Conservation (phyloP, 2,113 vertebrate genomes). For the Fulica atra region DNA sequence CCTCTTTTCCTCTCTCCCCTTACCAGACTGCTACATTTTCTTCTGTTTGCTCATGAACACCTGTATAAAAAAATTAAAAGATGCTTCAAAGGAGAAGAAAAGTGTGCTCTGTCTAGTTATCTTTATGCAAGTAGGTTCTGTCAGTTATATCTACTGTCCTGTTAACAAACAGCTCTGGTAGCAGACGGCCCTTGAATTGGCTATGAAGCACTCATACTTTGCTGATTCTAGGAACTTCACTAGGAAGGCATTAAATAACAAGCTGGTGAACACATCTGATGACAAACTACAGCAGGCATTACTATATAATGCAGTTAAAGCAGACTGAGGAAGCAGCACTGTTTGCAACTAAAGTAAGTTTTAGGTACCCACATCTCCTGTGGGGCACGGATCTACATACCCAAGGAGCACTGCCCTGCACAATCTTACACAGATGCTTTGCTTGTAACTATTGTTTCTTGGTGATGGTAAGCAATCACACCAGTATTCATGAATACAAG, state of each 20-base stretch:
- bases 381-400: not conserved
- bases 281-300: not conserved
- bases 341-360: not conserved
- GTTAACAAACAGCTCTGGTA: not conserved
- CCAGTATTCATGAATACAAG: not conserved
- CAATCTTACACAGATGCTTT: not conserved
- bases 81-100: not conserved
- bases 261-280: not conserved
- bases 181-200: not conserved
- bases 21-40: not conserved
- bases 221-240: not conserved
- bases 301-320: not conserved
- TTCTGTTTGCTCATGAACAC: conserved; percentile 5
- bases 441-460: not conserved
- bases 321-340: not conserved
- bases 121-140: not conserved
- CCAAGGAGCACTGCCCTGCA: too few relatives aligned
- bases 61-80: not conserved
- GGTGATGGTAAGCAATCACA: not conserved
- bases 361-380: not conserved
- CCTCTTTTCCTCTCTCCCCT: not conserved
- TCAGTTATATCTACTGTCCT: not conserved
- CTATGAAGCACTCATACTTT: not conserved
- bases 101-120: not conserved
- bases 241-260: not conserved